Evolutionary conservation across 2,888 invertebrate genomes (phyloP).

Genomic region (Lasioglossum pauxillum): DNA sequence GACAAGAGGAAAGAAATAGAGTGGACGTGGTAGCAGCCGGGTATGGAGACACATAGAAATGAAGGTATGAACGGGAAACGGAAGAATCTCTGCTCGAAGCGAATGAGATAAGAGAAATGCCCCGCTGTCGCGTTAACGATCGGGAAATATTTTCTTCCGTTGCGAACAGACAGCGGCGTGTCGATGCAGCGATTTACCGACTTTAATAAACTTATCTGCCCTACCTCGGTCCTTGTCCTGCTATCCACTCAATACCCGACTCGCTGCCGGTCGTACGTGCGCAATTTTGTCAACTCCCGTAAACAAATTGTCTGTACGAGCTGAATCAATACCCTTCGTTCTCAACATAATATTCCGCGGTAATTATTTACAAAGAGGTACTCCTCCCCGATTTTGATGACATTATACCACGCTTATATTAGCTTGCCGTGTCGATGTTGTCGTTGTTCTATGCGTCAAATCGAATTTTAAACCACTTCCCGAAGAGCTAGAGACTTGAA

Average conservation of each 20-base stretch:
- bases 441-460: too few relatives aligned
- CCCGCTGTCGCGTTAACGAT: slow-evolving; percentile 43
- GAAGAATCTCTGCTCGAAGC: slow-evolving; percentile 50
- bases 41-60: slow-evolving; percentile 50
- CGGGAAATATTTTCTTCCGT: slow-evolving; percentile 43
- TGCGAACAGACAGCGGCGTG: slow-evolving; percentile 10
- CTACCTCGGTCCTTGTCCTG: not conserved
- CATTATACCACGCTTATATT: too few relatives aligned
- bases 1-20: slow-evolving; percentile 21
- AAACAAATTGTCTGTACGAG: not conserved
- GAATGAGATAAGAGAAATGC: slow-evolving; percentile 61
- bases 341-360: not conserved
- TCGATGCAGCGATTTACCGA: slow-evolving; percentile 39
- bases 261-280: not conserved
- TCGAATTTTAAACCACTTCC: too few relatives aligned
- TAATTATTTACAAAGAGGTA: too few relatives aligned
- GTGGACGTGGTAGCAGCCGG: slow-evolving; percentile 23
- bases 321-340: not conserved
- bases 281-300: not conserved
- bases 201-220: slow-evolving; percentile 35
- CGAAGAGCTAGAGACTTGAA: too few relatives aligned
- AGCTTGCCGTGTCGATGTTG: too few relatives aligned
- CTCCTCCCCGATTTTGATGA: too few relatives aligned
- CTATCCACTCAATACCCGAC: not conserved
- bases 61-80: slow-evolving; percentile 41